Evolutionary conservation across 2,113 vertebrate genomes (phyloP).

Genomic region (Desmodus rotundus): DNA sequence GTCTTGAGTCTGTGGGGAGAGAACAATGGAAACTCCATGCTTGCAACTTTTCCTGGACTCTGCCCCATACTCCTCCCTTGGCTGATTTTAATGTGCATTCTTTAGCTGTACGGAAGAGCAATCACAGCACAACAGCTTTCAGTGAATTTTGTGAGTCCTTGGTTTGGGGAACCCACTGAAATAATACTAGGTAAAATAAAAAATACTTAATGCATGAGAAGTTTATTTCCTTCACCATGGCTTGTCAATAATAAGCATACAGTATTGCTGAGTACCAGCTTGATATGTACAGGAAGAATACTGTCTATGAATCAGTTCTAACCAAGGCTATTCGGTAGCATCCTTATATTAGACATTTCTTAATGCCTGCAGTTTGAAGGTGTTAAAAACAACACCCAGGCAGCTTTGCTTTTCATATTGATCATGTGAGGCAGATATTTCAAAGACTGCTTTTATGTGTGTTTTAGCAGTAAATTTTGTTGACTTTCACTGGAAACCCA

Average conservation of each 20-base stretch:
- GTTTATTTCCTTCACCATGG: neutral
- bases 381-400: neutral
- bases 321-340: neutral
- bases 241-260: neutral
- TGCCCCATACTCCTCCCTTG: neutral
- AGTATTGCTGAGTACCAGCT: neutral
- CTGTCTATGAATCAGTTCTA: neutral
- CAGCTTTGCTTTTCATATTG: constrained; percentile 29
- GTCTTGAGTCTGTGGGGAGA: neutral
- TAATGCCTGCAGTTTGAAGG: neutral
- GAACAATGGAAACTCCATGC: neutral
- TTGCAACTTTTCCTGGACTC: neutral
- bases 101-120: neutral
- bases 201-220: neutral
- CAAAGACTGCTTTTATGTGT: constrained; percentile 2
- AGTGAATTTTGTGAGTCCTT: neutral
- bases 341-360: neutral
- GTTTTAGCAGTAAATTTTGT: constrained; percentile 59
- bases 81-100: neutral
- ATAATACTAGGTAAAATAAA: neutral
- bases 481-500: constrained; percentile 57
- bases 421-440: neutral
- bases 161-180: neutral
- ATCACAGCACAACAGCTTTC: neutral
- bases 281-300: neutral